Conservation (phyloP, 2,888 invertebrate species). For the Amphimallon solstitiale region DNA sequence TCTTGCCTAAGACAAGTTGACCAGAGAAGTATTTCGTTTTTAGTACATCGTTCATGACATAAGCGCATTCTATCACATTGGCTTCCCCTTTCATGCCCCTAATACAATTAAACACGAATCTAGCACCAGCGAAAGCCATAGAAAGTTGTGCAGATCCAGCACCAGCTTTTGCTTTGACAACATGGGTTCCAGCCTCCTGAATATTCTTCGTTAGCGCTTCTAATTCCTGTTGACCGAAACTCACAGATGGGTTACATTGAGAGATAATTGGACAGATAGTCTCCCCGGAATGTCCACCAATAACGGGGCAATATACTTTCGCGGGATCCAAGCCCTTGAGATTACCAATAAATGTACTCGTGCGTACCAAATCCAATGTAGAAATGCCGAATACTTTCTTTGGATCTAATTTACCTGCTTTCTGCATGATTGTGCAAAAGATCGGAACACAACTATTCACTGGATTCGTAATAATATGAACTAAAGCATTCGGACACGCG, state of each 20-base stretch:
- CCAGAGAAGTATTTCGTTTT: slow-evolving; percentile 92
- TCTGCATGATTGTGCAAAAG: slow-evolving; percentile 62
- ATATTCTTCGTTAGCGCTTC: slow-evolving; percentile 87
- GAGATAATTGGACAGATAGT: slow-evolving; percentile 96
- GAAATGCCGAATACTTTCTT: slow-evolving; percentile 93
- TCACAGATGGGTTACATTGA: slow-evolving; percentile 76
- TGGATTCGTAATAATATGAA: slow-evolving; percentile 65
- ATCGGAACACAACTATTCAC: slow-evolving; percentile 64
- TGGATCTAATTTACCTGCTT: slow-evolving; percentile 73
- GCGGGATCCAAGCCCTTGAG: slow-evolving; percentile 86
- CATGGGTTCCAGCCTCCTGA: slow-evolving; percentile 95
- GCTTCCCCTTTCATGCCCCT: slow-evolving; percentile 84
- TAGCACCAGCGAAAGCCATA: slow-evolving; percentile 94
- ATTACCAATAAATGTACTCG: slow-evolving; percentile 90
- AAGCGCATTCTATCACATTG: slow-evolving; percentile 89
- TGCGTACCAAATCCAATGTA: slow-evolving; percentile 93
- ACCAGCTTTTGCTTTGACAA: slow-evolving; percentile 95
- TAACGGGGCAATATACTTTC: slow-evolving; percentile 84
- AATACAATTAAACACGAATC: slow-evolving; percentile 83
- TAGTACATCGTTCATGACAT: slow-evolving; percentile 81
- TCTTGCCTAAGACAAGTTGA: slow-evolving; percentile 84
- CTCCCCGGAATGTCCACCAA: slow-evolving; percentile 96
- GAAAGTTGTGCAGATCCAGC: slow-evolving; percentile 96
- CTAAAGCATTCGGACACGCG: slow-evolving; percentile 60
- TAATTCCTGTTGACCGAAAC: slow-evolving; percentile 79